Conservation (phyloP, 2,888 invertebrate genomes). For the Chironomus tentans region DNA sequence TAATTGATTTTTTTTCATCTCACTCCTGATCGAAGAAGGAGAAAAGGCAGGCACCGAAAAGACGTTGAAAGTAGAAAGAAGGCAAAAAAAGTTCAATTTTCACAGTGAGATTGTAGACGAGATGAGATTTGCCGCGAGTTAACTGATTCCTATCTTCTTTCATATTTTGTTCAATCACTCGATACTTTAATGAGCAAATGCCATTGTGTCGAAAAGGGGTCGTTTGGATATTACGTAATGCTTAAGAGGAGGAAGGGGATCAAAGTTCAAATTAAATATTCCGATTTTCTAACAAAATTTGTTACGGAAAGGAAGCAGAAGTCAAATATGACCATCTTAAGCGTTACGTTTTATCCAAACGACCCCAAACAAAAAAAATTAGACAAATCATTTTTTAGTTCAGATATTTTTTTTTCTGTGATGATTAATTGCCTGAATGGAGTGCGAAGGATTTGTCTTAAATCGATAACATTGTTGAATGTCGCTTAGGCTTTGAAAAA, state of each 20-base stretch:
- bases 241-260: too few relatives aligned
- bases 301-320: too few relatives aligned
- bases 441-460: neutral
- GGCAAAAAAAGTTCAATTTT: neutral
- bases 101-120: neutral
- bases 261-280: too few relatives aligned
- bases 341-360: too few relatives aligned
- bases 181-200: neutral
- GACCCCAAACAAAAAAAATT: too few relatives aligned
- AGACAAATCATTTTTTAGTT: slow-evolving; percentile 16
- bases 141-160: neutral
- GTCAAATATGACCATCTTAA: too few relatives aligned
- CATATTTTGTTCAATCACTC: neutral
- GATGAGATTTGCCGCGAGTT: neutral
- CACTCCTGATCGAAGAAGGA: neutral
- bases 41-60: neutral
- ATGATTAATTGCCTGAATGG: slow-evolving; percentile 15
- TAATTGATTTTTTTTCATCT: slow-evolving; percentile 1
- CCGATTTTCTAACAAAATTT: too few relatives aligned
- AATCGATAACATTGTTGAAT: neutral
- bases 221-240: too few relatives aligned
- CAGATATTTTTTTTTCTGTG: neutral
- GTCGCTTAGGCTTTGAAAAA: neutral
- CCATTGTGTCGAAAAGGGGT: neutral
- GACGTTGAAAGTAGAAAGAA: neutral